Base-by-base conservation (phyloP, 2,797 vertebrate species). In the Rhinella marina region DNA sequence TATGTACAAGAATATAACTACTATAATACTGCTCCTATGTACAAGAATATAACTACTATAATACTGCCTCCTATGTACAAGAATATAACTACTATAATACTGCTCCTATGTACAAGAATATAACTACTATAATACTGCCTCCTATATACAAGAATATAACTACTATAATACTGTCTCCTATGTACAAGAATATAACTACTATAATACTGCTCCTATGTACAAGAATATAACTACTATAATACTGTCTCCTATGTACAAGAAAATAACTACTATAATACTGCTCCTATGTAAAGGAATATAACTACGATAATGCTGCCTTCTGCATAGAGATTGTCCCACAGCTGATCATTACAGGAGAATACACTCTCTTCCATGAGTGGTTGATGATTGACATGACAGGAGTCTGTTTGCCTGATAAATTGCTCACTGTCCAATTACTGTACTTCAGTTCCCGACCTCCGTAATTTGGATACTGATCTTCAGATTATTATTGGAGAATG, bases 1-100 rank as follows among this genome's bases (percentile, higher is more conserved):
- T 68, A 68, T 68, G 13, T 68, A 68, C 64, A 68, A 68, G 64
- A 27, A 68, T 68, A 68, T 68, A 68, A 27, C 64, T 68, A 68
- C 64, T 64, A 64, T 64, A 25, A 64, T 64, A 64, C 61, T 64
- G 61, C 23, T 10, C 12, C 64, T 66, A 66, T 66, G 9, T 66
- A 66, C 64, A 66, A 27, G 64, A 66, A 66, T 66, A 66, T 66
- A 66, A 25, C 64, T 66, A 27, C 64, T 66, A 66, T 66, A 66
- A 25, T 66, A 66, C 64, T 66, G 64, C 64, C 64, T 14, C 64
- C 64, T 72, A 41, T 32, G 6, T 72, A 72, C 29, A 72, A 41
- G 68, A 72, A 72, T 66, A 66, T 66, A 66, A 66, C 70, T 73
- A 73, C 70, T 73, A 73, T 73, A 73, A 73, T 72, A 62, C 61